Conservation (phyloP, 2,888 invertebrate species). For the Rhopalosiphum nymphaeae region DNA sequence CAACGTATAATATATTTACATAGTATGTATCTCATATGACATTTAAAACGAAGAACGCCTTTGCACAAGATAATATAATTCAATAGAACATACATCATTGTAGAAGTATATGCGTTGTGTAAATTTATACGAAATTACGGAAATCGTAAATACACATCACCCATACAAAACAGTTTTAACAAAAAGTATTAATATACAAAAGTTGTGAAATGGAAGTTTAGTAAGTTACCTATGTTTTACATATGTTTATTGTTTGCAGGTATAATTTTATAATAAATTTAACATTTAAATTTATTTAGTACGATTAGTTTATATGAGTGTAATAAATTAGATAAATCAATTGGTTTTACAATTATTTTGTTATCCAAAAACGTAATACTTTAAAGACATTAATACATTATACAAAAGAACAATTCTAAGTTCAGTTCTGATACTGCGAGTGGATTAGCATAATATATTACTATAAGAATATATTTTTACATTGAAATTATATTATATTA, state of each 20-base stretch:
- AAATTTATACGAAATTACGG: not conserved
- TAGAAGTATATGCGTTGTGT: not conserved
- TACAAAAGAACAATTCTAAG: not conserved
- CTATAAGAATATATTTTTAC: not conserved
- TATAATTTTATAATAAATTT: not conserved
- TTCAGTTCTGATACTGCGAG: not conserved
- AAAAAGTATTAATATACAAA: not conserved
- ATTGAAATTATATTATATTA: not conserved
- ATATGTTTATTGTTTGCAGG: not conserved
- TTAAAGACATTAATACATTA: not conserved
- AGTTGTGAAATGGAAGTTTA: not conserved
- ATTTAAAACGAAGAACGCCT: not conserved
- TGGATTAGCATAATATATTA: not conserved
- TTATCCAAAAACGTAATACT: not conserved
- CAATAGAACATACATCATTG: not conserved
- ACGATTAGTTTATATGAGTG: not conserved
- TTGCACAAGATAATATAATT: not conserved
- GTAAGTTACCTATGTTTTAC: not conserved
- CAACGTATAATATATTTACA: slow-evolving; percentile 45
- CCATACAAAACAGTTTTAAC: not conserved
- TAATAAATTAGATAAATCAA: not conserved
- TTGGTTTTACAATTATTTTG: not conserved
- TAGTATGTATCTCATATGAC: not conserved
- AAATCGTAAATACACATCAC: too few relatives aligned
- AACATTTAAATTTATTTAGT: too few relatives aligned